Conservation (phyloP, 92 coral and sea anemone genomes). For the Zoanthus solanderi region DNA sequence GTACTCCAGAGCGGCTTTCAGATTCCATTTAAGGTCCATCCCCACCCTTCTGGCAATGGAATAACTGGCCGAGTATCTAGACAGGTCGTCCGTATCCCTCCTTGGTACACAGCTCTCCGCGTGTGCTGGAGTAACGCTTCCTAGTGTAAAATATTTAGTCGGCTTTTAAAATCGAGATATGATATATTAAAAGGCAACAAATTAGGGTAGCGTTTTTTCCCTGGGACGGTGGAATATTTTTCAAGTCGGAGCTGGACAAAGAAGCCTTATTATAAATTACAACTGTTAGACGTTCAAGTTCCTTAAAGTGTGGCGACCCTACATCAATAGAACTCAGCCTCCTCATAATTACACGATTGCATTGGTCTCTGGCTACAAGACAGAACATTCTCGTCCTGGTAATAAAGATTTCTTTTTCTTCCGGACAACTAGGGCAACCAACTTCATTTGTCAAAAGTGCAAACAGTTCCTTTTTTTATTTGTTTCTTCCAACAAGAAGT, state of each 20-base stretch:
- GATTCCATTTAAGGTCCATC: background rate
- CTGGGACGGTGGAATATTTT: background rate
- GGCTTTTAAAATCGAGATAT: background rate
- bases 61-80: background rate
- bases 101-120: background rate
- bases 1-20: background rate
- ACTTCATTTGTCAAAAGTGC: conserved; percentile 33
- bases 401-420: background rate
- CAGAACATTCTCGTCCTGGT: background rate
- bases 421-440: background rate
- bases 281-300: background rate
- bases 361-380: background rate
- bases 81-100: background rate
- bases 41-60: conserved; percentile 7
- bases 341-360: conserved; percentile 21
- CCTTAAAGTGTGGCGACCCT: background rate
- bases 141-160: background rate
- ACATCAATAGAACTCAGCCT: conserved; percentile 21
- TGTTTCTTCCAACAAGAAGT: conserved; percentile 36
- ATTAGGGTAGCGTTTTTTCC: background rate
- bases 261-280: background rate
- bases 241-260: background rate
- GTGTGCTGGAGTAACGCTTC: conserved; percentile 6
- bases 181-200: too few relatives aligned
- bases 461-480: conserved; percentile 61